Evolutionary conservation across 2,888 invertebrate species (phyloP), one percentile per base, ranked within the genome.

Genomic region (Acleris cristana): DNA sequence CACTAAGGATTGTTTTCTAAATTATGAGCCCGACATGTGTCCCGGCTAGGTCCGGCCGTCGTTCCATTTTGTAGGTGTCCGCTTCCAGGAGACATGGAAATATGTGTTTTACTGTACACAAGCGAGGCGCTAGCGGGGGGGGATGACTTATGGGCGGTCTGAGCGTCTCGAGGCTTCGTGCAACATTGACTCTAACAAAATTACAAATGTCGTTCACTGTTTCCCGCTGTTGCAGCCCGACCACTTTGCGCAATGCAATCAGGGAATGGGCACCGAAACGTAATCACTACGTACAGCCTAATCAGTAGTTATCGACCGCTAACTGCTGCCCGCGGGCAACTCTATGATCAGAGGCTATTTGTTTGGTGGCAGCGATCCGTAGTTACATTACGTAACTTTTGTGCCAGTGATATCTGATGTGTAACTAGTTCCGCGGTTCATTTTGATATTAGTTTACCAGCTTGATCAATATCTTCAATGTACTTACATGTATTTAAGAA

Each of bases 41-140:
- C 44, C 26, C 55, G 21, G 56, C 63, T 34, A 55, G 26, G 61
- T 65, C 56, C 65, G 56, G 60, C 51, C 48, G 48, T 64, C 44
- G 52, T 61, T 57, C 53, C 53, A 67, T 67, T 62, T 61, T 45
- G 48, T 63, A 67, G 62, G 62, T 67, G 63, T 67, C 67, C 58
- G 53, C 19, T 65, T 65, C 56, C 40, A 58, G 51, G 59, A 23
- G 63, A 62, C 67, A 30, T 58, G 56, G 57, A 67, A 63, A 67
- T 67, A 67, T 67, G 61, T 66, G 66, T 67, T 63, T 63, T 63
- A 62, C 53, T 67, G 30, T 30, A 57, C 16, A 60, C 59, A 49
- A 60, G 30, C n/a, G 30, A 45, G 57, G 45, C 34, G 51, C 34
- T 30, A 16, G 67, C 10, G 52, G 57, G 52, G 26, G 26, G 44